A percentile compares a stretch with the other conserved stretches of the same genome.
These are phyloP conservation scores for Hyalella azteca DNA, from an alignment of 2,888 invertebrate genomes.

Conservation along the genomic window DNA sequence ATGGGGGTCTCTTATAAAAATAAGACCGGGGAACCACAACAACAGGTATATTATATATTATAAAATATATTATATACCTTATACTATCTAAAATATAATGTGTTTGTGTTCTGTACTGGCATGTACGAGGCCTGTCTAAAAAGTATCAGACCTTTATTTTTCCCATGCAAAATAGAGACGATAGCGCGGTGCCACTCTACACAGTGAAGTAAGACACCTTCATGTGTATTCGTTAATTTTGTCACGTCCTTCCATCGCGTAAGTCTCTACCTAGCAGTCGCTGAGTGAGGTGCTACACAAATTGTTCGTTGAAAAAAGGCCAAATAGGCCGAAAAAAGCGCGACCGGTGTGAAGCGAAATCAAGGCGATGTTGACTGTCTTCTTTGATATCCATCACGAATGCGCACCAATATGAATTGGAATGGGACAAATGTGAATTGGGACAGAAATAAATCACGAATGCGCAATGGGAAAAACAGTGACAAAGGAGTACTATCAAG, in stretches of 20 bases:
- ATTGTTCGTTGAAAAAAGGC: slow-evolving; percentile 51
- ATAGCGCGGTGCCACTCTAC: background rate
- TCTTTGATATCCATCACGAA: slow-evolving; percentile 49
- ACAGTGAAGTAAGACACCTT: background rate
- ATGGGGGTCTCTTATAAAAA: no score
- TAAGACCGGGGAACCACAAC: no score
- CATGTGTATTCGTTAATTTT: background rate
- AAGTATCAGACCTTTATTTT: no score
- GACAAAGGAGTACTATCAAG: slow-evolving; percentile 44
- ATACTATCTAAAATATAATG: no score
- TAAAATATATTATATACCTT: no score
- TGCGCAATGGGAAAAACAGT: slow-evolving; percentile 44
- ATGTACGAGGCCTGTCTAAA: no score
- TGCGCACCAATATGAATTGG: background rate
- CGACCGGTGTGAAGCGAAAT: slow-evolving; percentile 58
- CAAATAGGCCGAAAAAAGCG: slow-evolving; percentile 60
- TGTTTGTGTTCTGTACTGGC: no score
- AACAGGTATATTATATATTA: no score
- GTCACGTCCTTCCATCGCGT: background rate
- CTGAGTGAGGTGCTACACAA: background rate
- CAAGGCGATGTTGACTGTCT: slow-evolving; percentile 53
- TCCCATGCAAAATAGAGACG: background rate
- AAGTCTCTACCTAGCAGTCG: background rate
- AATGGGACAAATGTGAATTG: no score
- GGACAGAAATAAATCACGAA: no score